phyloP scores from a whole-genome alignment of 2,888 invertebrate species.

The Drosophila affinis region DNA sequence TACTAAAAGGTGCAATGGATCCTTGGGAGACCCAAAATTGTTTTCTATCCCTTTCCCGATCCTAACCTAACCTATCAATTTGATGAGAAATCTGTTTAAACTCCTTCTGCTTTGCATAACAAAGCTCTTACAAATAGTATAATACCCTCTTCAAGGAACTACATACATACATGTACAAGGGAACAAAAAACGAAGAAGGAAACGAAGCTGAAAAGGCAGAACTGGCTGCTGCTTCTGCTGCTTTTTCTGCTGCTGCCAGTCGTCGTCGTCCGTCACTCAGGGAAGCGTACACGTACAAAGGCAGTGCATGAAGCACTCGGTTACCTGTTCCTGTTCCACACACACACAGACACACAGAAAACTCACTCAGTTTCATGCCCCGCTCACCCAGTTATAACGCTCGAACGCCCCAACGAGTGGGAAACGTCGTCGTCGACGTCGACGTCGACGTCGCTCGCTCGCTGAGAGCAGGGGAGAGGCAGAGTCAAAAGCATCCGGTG shows the following conservation, averaged over 20 bases:
- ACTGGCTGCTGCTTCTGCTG: slow-evolving; percentile 28
- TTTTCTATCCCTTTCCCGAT: too few relatives aligned
- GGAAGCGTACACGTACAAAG: slow-evolving; percentile 25
- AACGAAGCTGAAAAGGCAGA: slow-evolving; percentile 43
- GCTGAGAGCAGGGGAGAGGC: background rate
- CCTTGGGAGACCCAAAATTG: too few relatives aligned
- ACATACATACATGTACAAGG: too few relatives aligned
- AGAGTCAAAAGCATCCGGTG: slow-evolving; percentile 28
- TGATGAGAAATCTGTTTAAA: too few relatives aligned
- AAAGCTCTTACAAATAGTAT: background rate
- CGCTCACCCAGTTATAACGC: slow-evolving; percentile 44
- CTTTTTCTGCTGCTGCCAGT: slow-evolving; percentile 3
- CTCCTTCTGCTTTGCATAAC: background rate
- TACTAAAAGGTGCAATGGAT: too few relatives aligned
- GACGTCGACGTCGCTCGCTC: background rate
- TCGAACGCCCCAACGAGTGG: slow-evolving; percentile 49
- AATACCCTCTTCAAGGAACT: background rate
- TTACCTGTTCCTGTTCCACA: slow-evolving; percentile 32
- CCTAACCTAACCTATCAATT: too few relatives aligned
- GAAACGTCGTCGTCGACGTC: slow-evolving; percentile 5
- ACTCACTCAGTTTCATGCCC: slow-evolving; percentile 34
- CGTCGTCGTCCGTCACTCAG: slow-evolving; percentile 34
- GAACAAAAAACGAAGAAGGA: slow-evolving; percentile 21
- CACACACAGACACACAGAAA: background rate
- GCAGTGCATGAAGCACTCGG: slow-evolving; percentile 19